These are phyloP conservation scores for Pedetes capensis DNA, from an alignment of 2,113 vertebrate species.

Conservation along the genomic window DNA sequence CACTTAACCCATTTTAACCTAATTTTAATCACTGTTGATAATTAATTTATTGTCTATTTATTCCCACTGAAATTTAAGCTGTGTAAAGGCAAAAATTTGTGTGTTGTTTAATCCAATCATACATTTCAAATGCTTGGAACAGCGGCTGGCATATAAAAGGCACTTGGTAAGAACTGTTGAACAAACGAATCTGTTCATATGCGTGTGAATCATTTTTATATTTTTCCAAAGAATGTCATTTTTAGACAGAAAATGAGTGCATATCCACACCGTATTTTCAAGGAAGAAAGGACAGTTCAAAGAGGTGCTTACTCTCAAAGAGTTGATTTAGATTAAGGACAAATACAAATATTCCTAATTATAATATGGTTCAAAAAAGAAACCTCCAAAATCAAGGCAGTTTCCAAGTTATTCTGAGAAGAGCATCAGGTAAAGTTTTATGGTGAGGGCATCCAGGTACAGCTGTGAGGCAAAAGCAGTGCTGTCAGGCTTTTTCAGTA, in stretches of 20 bases:
- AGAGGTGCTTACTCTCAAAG: background rate
- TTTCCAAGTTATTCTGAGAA: background rate
- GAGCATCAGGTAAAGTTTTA: background rate
- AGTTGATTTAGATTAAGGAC: background rate
- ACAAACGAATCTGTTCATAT: background rate
- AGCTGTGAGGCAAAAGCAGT: background rate
- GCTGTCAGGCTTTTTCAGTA: background rate
- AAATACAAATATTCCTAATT: background rate
- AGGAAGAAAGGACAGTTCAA: background rate
- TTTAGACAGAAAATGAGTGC: background rate
- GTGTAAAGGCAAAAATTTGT: background rate
- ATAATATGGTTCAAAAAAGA: background rate
- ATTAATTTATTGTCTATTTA: background rate
- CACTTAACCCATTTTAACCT: background rate
- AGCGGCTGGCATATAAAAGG: background rate
- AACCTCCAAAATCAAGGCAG: background rate
- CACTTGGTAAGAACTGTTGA: background rate
- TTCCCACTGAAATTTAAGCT: background rate
- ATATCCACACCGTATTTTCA: background rate
- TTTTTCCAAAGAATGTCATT: background rate
- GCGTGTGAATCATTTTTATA: background rate
- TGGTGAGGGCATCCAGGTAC: accelerated
- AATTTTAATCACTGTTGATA: background rate
- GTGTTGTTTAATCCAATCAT: background rate
- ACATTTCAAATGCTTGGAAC: background rate